phyloP scores from a whole-genome alignment of 2,888 invertebrate species.

The Tiliacea citrago region DNA sequence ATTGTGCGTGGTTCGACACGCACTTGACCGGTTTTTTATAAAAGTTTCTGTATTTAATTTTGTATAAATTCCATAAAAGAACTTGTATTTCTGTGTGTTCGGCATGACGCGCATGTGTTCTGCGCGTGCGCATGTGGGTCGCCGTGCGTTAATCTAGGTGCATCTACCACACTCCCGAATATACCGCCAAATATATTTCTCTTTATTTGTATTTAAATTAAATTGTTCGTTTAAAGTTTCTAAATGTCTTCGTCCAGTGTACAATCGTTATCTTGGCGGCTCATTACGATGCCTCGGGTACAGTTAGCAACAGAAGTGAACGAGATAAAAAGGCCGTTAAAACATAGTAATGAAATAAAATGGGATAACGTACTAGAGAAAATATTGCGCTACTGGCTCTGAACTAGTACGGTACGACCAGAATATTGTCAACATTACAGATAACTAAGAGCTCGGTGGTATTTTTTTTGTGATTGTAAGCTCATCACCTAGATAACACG shows the following conservation, averaged over 20 bases:
- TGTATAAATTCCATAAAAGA: slow-evolving; percentile 24
- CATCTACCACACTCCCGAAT: slow-evolving; percentile 64
- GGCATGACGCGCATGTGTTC: slow-evolving; percentile 48
- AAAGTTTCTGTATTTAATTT: slow-evolving; percentile 18
- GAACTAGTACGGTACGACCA: no score
- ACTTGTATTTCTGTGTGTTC: slow-evolving; percentile 51
- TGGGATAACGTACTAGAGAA: slow-evolving; percentile 35
- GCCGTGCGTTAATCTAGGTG: slow-evolving; percentile 62
- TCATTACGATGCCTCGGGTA: slow-evolving; percentile 56
- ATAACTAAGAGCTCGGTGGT: background rate
- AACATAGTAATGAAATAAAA: slow-evolving; percentile 52
- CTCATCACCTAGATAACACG: slow-evolving; percentile 28
- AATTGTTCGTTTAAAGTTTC: slow-evolving; percentile 67
- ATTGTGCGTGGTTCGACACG: no score
- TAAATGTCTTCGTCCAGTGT: slow-evolving; percentile 52
- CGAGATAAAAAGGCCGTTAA: slow-evolving; percentile 55
- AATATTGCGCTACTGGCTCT: slow-evolving; percentile 32
- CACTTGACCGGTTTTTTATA: background rate
- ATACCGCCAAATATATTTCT: slow-evolving; percentile 59
- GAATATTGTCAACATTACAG: slow-evolving; percentile 30
- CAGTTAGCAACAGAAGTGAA: slow-evolving; percentile 65
- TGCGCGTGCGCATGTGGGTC: slow-evolving; percentile 75
- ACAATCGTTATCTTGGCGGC: slow-evolving; percentile 55
- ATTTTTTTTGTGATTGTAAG: slow-evolving; percentile 29
- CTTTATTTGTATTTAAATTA: slow-evolving; percentile 68